A percentile compares a stretch with the other conserved stretches of the same genome.
Evolutionary conservation across 2,797 vertebrate species (phyloP).

Genomic region (Micropoecilia bifurca): DNA sequence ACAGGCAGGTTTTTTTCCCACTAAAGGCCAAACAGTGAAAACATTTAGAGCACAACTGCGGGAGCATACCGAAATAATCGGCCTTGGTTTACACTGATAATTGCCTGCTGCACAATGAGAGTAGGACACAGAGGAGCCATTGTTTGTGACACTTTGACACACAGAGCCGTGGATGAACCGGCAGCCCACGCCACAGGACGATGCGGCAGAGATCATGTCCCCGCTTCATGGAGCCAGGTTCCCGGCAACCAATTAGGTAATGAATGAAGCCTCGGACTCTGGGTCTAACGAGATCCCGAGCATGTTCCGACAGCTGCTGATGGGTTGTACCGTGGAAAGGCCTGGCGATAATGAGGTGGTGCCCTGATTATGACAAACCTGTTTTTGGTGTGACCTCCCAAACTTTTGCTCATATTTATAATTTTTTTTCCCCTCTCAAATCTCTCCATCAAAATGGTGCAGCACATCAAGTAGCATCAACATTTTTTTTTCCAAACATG

Average conservation of each 20-base stretch:
- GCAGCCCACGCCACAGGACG: conserved; percentile 53
- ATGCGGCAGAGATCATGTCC: conserved; percentile 48
- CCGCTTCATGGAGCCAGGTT: conserved; percentile 50
- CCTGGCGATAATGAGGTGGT: conserved; percentile 58
- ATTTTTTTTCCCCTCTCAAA: conserved; percentile 1
- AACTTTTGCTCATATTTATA: conserved; percentile 13
- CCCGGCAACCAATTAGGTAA: conserved; percentile 63
- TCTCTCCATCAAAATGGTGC: not conserved
- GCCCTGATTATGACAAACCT: conserved; percentile 32
- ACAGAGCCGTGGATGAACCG: conserved; percentile 19
- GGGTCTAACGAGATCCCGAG: conserved; percentile 56
- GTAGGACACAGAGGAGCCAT: conserved; percentile 49
- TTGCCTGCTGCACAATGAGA: conserved; percentile 70
- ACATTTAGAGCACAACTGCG: conserved; percentile 60
- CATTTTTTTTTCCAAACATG: not conserved
- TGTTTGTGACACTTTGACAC: conserved; percentile 73
- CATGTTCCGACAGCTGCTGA: conserved; percentile 51
- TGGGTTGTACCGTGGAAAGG: conserved; percentile 40
- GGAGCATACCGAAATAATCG: conserved; percentile 60
- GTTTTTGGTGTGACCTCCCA: conserved; percentile 51
- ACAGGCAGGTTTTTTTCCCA: conserved; percentile 34
- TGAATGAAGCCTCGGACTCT: conserved; percentile 41
- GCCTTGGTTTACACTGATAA: conserved; percentile 65
- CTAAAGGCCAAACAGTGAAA: conserved; percentile 56
- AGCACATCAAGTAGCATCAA: not conserved